Evolutionary conservation across 2,888 invertebrate genomes (phyloP), one percentile per base, ranked within the genome.

Genomic region (Drosophila infuscata): DNA sequence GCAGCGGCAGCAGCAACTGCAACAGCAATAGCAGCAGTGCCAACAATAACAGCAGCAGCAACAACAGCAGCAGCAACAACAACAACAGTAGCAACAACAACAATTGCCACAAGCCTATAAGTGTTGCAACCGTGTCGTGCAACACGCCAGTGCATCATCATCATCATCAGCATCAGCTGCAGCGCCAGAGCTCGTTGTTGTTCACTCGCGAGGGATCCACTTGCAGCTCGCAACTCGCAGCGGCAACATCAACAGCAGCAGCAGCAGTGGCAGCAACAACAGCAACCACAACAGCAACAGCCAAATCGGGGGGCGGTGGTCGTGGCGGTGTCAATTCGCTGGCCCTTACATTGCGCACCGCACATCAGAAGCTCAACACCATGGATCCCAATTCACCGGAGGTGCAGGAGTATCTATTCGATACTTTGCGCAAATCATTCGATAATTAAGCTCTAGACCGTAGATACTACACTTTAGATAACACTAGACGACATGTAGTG

Each of bases 381-480:
- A 93, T 95, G 92, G 95, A 95, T 81, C 94, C 94, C 35, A 94
- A 94, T 84, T 94, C 94, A 73, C 95, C 95, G 69, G 95, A 95
- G 89, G 95, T 95, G 73, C 95, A 95, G 51, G 96, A 96, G 87
- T 96, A 95, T 90, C 94, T 96, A 92, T 96, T 96, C 95, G 96
- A 96, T 88, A 94, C 94, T 61, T 93, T 95, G 86, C 94, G 95
- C 84, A 95, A 96, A 93, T 95, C 96, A 70, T 96, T 95, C 89
- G 95, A 95, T 91, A 95, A 94, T 85, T 89, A 88, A 73, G 67
- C 69, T 41, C 38, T 67, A 74, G 59, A 30, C 74, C 56, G 49
- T 56, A 64, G 48, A 25, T 61, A 41, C 49, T 32, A 36, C n/a
- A 30, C 56, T 56, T 41, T 56, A 51, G 51, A 38, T 30, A 20